Conservation (phyloP, 2,888 invertebrate species). For the Rhagium mordax region DNA sequence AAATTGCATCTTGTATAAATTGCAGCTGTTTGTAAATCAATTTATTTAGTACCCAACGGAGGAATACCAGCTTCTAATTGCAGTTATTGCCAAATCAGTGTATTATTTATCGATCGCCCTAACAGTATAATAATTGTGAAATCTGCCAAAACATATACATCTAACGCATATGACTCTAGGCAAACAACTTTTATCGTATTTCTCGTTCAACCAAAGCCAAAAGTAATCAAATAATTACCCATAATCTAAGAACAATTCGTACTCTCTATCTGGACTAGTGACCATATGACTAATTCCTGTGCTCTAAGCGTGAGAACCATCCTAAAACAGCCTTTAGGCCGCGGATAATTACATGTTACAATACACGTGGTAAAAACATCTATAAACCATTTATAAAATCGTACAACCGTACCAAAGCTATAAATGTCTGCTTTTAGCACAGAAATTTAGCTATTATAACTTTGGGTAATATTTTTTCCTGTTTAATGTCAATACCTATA, state of each 20-base stretch:
- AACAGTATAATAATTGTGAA: not conserved
- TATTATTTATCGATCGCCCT: not conserved
- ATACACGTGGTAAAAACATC: slow-evolving; percentile 64
- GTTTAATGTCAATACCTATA: too few relatives aligned
- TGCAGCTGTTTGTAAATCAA: too few relatives aligned
- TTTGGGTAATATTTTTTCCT: too few relatives aligned
- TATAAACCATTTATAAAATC: slow-evolving; percentile 45
- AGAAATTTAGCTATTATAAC: not conserved
- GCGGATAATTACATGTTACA: slow-evolving; percentile 67
- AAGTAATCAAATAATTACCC: slow-evolving; percentile 42
- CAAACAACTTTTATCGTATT: not conserved
- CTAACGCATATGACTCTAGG: not conserved
- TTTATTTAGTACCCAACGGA: too few relatives aligned
- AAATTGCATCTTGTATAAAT: too few relatives aligned
- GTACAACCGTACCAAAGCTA: slow-evolving; percentile 27
- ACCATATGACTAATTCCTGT: slow-evolving; percentile 54
- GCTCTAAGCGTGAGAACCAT: slow-evolving; percentile 68
- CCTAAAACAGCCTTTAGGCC: slow-evolving; percentile 65
- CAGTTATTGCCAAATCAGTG: not conserved
- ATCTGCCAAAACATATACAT: not conserved
- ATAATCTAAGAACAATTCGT: slow-evolving; percentile 41
- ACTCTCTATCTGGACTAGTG: slow-evolving; percentile 42
- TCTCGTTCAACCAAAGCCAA: slow-evolving; percentile 6
- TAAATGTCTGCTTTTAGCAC: slow-evolving; percentile 11
- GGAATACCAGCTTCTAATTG: too few relatives aligned